Conservation (phyloP, 53 echinoderm and acorn worm genomes). For the Hippasteria phrygiana region DNA sequence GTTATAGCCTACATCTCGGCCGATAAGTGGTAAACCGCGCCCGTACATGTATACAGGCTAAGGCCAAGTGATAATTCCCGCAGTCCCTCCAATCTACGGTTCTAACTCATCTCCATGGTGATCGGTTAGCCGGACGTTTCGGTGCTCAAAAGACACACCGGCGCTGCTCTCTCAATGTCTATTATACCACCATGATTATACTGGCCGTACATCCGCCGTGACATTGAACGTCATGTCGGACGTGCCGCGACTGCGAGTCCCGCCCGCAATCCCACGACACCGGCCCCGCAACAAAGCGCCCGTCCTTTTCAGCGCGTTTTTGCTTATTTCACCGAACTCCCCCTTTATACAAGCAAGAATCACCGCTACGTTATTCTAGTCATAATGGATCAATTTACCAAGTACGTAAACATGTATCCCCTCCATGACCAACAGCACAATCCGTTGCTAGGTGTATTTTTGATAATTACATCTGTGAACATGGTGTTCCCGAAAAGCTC, state of each 20-base stretch:
- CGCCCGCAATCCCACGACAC: constrained; percentile 53
- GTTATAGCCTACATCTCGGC: constrained; percentile 29
- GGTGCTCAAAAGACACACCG: constrained; percentile 32
- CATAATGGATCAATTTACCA: constrained; percentile 68
- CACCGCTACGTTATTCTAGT: constrained; percentile 71
- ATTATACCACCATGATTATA: no score
- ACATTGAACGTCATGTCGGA: constrained; percentile 47
- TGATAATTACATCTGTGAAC: constrained; percentile 61
- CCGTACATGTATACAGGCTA: no score
- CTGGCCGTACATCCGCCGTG: constrained; percentile 67
- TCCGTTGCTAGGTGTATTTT: constrained; percentile 67
- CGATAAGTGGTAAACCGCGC: neutral
- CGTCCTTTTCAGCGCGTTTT: constrained; percentile 69
- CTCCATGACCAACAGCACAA: constrained; percentile 59
- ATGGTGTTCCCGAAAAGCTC: constrained; percentile 65
- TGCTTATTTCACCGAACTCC: constrained; percentile 66
- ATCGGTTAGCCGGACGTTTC: constrained; percentile 46
- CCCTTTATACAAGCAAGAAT: constrained; percentile 41
- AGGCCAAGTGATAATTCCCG: constrained; percentile 58
- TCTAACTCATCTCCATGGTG: constrained; percentile 39
- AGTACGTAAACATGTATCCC: constrained; percentile 69
- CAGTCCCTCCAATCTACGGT: neutral
- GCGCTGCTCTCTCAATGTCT: constrained; percentile 14
- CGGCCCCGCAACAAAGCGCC: constrained; percentile 56
- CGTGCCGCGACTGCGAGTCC: constrained; percentile 52